Percentiles rank a stretch among this genome's conserved stretches.
These are phyloP conservation scores for Oenanthe oenanthe DNA, from an alignment of 2,113 vertebrate genomes.

Conservation along the genomic window DNA sequence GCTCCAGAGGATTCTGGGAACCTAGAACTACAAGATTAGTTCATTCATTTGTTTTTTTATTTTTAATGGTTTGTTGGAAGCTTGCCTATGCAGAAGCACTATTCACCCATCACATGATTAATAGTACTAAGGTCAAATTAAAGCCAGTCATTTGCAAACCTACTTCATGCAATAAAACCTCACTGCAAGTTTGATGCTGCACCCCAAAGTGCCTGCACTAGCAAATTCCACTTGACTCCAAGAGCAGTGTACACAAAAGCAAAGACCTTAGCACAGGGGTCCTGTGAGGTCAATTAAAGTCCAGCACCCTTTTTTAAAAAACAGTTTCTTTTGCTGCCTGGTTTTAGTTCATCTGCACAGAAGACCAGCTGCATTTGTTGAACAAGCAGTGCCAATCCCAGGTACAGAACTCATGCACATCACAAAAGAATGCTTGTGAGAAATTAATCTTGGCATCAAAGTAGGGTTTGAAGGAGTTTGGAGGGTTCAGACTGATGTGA, in stretches of 20 bases:
- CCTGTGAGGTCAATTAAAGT: background rate
- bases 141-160: background rate
- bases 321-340: background rate
- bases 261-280: background rate
- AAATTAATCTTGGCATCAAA: background rate
- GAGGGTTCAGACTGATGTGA: background rate
- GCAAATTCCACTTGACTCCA: background rate
- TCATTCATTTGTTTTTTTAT: background rate
- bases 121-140: background rate
- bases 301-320: background rate
- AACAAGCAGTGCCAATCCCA: background rate
- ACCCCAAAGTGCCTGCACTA: background rate
- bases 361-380: background rate
- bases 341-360: background rate
- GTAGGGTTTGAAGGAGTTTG: background rate
- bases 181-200: background rate
- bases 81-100: background rate
- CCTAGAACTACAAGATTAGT: background rate
- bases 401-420: background rate
- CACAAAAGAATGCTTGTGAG: background rate
- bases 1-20: background rate
- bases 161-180: background rate
- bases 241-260: background rate
- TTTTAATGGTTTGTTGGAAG: background rate
- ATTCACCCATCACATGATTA: background rate